phyloP scores from a whole-genome alignment of 2,888 invertebrate genomes.

The Halictus ligatus region DNA sequence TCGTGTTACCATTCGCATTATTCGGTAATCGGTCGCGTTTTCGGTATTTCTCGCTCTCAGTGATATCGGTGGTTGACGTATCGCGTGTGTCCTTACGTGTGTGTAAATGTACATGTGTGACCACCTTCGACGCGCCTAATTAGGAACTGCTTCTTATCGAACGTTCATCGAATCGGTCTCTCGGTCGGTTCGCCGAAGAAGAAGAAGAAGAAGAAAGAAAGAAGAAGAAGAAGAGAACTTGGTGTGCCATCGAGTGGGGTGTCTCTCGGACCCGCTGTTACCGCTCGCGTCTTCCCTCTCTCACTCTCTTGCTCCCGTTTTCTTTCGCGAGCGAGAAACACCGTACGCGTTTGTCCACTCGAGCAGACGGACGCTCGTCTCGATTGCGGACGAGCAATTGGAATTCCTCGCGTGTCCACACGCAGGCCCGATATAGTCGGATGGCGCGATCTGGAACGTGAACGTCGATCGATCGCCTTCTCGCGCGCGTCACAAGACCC shows the following conservation, averaged over 20 bases:
- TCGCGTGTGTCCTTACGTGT: background rate
- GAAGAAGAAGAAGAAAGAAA: background rate
- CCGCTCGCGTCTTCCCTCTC: background rate
- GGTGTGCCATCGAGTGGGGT: conserved; percentile 4
- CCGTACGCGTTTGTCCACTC: conserved; percentile 4
- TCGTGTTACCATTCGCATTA: conserved; percentile 22
- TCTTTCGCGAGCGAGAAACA: background rate
- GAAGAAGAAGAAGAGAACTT: background rate
- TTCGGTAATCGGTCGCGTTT: conserved; percentile 10
- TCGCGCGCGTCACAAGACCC: conserved; percentile 59
- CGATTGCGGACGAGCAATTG: conserved; percentile 60
- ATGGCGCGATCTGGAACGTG: conserved; percentile 69
- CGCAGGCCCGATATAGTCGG: conserved; percentile 68
- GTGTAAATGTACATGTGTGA: background rate
- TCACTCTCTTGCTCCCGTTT: conserved; percentile 8
- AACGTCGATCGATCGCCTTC: conserved; percentile 64
- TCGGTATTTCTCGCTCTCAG: background rate
- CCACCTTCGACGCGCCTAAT: conserved; percentile 6
- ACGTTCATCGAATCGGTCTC: conserved; percentile 24
- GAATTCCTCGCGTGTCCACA: conserved; percentile 67
- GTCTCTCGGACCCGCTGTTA: background rate
- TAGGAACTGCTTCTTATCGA: conserved; percentile 39
- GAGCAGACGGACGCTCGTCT: conserved; percentile 15
- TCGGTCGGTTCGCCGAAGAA: conserved; percentile 5
- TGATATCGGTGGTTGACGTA: conserved; percentile 8